Percentiles rank a stretch among this genome's conserved stretches.
These are phyloP conservation scores for Mormyrops attenuatus DNA, from an alignment of 2,797 vertebrate genomes.

Conservation along the genomic window DNA sequence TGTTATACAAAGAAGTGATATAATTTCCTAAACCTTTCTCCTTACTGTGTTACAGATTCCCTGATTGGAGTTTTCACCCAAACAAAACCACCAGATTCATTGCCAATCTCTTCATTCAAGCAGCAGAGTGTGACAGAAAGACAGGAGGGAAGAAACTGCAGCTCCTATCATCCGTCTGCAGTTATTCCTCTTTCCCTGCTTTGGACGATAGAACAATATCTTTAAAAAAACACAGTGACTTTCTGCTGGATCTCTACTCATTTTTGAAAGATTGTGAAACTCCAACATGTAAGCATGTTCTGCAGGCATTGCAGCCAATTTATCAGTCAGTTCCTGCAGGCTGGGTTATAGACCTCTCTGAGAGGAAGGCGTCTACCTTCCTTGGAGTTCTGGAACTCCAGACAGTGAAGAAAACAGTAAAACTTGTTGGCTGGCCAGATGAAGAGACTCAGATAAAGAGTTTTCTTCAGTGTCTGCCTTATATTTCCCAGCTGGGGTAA, in stretches of 20 bases:
- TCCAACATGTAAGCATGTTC: too few relatives aligned
- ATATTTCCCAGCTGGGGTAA: not conserved
- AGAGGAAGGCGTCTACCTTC: too few relatives aligned
- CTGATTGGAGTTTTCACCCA: not conserved
- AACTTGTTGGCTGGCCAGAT: not conserved
- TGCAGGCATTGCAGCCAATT: too few relatives aligned
- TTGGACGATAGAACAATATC: too few relatives aligned
- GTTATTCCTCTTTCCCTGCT: not conserved
- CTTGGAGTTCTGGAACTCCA: not conserved
- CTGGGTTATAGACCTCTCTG: not conserved
- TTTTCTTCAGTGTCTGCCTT: not conserved
- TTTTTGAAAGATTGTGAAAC: too few relatives aligned
- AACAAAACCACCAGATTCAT: not conserved
- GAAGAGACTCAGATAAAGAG: not conserved
- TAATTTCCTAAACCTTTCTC: not conserved
- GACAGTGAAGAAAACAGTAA: not conserved
- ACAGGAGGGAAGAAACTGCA: not conserved
- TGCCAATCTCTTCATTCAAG: not conserved
- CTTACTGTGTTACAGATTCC: not conserved
- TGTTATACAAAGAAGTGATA: not conserved
- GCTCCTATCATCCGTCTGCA: not conserved
- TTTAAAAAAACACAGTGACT: too few relatives aligned
- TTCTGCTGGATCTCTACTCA: too few relatives aligned
- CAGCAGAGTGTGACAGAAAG: not conserved
- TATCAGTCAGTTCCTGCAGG: too few relatives aligned